Base-by-base conservation (phyloP, 2,888 invertebrate genomes). In the Cataglyphis albicans region DNA sequence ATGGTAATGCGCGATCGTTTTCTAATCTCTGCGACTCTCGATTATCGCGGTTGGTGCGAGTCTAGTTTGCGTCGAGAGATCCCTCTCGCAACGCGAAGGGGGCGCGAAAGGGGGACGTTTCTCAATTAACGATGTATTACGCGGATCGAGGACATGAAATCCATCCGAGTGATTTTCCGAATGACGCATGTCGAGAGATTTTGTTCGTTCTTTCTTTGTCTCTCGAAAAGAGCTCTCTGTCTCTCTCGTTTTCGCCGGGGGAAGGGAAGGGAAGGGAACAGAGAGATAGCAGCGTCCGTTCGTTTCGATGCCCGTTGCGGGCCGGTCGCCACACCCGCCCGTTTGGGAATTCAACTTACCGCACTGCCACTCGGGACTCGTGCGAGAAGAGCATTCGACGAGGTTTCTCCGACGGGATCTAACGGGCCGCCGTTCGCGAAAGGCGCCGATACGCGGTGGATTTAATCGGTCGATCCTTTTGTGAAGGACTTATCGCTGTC, bases 321-420 rank as follows among this genome's bases (percentile, higher is more conserved):
- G 93, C 92, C 94, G 93, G 88, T 92, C 94, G 93, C 94, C 94
- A 94, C 94, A 94, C 94, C 94, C 94, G 94, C 94, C 94, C 94
- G 94, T 94, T 94, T 94, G 94, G 94, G 94, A 94, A 94, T 94
- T 94, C 93, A 91, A 93, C 92, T 93, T 92, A 90, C 91, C 91
- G 92, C 88, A 90, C 91, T 91, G 92, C 88, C 90, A 87, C 90
- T 89, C 85, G 90, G 90, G 91, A 90, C 88, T 72, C 80, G 87
- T 82, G 86, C 80, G 67, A 85, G 81, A 86, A 82, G 84, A 86
- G 83, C 84, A 84, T 85, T 89, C 88, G 82, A 89, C 89, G 89
- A n/a, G n/a, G 84, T 90, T 88, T 89, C 90, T 89, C 87, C 89
- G 68, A 68, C 76, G 87, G 83, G 74, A 85, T 89, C 87, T 89